Conservation (phyloP, 2,888 invertebrate genomes). For the Drosophila quinaria region DNA sequence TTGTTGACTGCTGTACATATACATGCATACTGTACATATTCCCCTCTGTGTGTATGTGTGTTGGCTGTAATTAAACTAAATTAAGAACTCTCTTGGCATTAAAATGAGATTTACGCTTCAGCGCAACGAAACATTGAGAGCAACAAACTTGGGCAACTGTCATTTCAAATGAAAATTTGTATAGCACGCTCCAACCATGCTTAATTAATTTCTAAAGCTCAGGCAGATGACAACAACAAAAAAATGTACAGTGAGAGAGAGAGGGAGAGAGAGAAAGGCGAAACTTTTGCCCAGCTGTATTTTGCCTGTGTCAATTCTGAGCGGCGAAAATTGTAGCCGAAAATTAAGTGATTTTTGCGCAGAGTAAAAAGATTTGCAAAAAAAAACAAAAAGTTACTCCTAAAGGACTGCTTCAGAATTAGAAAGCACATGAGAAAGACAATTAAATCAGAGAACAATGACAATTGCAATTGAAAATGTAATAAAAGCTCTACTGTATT, state of each 20-base stretch:
- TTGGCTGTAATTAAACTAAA: constrained; percentile 80
- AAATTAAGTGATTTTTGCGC: constrained; percentile 64
- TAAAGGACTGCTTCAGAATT: not conserved
- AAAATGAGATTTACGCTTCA: constrained; percentile 82
- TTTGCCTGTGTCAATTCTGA: constrained; percentile 54
- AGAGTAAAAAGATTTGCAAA: constrained; percentile 23
- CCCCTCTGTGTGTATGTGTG: constrained; percentile 47
- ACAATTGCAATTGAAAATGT: not conserved
- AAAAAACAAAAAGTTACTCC: constrained; percentile 14
- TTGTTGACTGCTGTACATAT: constrained; percentile 65
- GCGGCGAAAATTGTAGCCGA: constrained; percentile 45
- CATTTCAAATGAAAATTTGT: constrained; percentile 65
- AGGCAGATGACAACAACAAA: constrained; percentile 22
- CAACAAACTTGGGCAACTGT: constrained; percentile 61
- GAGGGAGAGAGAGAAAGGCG: not conserved
- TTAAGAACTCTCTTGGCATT: constrained; percentile 82
- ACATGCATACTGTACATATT: not conserved
- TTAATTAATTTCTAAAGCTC: constrained; percentile 63
- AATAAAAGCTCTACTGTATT: not conserved
- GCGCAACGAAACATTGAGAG: constrained; percentile 59
- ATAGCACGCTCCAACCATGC: constrained; percentile 59
- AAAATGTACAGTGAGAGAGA: too few species aligned
- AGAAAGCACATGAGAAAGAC: not conserved
- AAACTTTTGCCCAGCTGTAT: constrained; percentile 37
- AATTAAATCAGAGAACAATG: not conserved